Evolutionary conservation across 2,113 vertebrate genomes (phyloP), one percentile per base, ranked within the genome.

Genomic region (Anhinga rufa): DNA sequence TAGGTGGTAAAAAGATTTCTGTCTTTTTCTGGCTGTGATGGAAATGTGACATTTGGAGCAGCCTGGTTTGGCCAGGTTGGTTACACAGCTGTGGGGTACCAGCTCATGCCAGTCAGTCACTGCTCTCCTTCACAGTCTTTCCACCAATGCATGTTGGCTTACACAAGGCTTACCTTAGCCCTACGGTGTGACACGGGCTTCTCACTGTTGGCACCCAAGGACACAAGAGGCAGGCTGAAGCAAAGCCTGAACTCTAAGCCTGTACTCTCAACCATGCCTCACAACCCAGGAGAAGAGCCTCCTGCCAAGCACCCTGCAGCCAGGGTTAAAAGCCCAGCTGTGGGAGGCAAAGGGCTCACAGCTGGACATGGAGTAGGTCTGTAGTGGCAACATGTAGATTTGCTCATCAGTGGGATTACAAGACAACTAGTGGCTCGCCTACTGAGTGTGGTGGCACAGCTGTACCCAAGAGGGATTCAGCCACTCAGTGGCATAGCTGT

Each of bases 141-240:
- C 52, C 58, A 80, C 25, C 46, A 68, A 32, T 17, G 9, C 8
- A 1, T 6, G 8, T 8, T 3, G 2, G 20, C 16, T 55, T 42
- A 49, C 1, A 1, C 25, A 65, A 65, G 34, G 12, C n/a, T 68
- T n/a, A n/a, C 57, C 38, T 25, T 17, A 48, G 12, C 38, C n/a
- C 46, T 12, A 1, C 0, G 1, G 32, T 28, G 20, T 1, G 2
- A 34, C 48, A 70, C 0, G 0, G 14, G 34, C 38, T 38, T 51
- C 1, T 0, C 36, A 34, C 40, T 36, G 19, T 42, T 5, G 3
- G 40, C 34, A 58, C 13, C 38, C 0, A 0, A 28, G 36, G 61
- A 31, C 12, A 6, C 19, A 31, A 16, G 40, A 49, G 22, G 8
- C 31, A 77, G n/a, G 17, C 10, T 46, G 32, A 79, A 75, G 16